A percentile compares a stretch with the other conserved stretches of the same genome.
Evolutionary conservation across 2,888 invertebrate species (phyloP).

Genomic region (Ditula angustiorana): DNA sequence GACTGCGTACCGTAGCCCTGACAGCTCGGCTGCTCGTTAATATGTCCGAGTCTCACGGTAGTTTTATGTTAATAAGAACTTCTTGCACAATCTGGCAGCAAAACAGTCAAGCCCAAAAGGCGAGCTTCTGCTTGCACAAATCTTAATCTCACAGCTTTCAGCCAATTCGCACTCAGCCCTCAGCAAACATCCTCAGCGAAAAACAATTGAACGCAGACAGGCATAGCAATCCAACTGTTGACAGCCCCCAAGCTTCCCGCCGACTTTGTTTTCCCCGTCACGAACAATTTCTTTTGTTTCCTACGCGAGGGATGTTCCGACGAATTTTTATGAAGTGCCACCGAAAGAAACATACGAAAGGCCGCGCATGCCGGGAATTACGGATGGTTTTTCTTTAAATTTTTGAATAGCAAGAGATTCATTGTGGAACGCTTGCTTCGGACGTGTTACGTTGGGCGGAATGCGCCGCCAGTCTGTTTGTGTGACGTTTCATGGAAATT

Average conservation of each 20-base stretch:
- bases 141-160: not conserved
- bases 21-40: no score
- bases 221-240: constrained; percentile 23
- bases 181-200: not conserved
- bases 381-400: constrained; percentile 39
- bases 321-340: constrained; percentile 44
- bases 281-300: constrained; percentile 42
- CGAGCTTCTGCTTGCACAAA: no score
- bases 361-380: constrained; percentile 38
- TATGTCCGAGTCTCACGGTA: no score
- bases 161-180: not conserved
- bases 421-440: constrained; percentile 15
- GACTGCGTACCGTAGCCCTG: no score
- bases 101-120: no score
- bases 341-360: constrained; percentile 38
- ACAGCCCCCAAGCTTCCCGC: constrained; percentile 47
- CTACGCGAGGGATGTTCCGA: constrained; percentile 34
- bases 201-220: constrained; percentile 27
- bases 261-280: constrained; percentile 41
- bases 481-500: not conserved
- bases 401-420: constrained; percentile 37
- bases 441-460: constrained; percentile 11
- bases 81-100: not conserved
- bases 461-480: not conserved
- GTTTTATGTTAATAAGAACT: not conserved